Evolutionary conservation across 2,797 vertebrate species (phyloP).

Genomic region (Acipenser ruthenus): DNA sequence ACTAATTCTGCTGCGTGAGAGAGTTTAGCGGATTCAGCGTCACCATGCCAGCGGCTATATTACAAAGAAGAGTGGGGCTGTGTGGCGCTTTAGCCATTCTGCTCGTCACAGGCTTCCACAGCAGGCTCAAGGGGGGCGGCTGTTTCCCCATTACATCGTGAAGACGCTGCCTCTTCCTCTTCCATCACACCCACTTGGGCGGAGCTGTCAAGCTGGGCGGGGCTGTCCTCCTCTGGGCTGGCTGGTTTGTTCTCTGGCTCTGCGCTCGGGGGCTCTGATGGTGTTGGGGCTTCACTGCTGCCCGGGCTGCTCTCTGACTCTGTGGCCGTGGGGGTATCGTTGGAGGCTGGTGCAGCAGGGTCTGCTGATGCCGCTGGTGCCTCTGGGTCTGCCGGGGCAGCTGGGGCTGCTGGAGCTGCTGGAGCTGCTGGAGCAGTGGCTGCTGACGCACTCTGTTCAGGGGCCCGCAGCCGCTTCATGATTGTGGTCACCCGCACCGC

Average conservation of each 20-base stretch:
- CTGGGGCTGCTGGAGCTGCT: slow-evolving; percentile 37
- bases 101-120: slow-evolving; percentile 52
- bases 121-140: slow-evolving; percentile 37
- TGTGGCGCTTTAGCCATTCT: slow-evolving; percentile 57
- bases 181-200: slow-evolving; percentile 33
- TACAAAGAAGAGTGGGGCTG: slow-evolving; percentile 45
- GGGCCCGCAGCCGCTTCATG: slow-evolving; percentile 87
- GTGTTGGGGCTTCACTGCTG: slow-evolving; percentile 33
- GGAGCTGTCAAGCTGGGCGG: slow-evolving; percentile 29
- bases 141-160: slow-evolving; percentile 67
- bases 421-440: slow-evolving; percentile 37
- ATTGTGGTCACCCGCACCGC: slow-evolving; percentile 93
- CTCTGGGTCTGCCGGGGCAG: slow-evolving; percentile 27
- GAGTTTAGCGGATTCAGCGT: slow-evolving; percentile 56
- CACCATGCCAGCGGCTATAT: slow-evolving; percentile 68
- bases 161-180: slow-evolving; percentile 45
- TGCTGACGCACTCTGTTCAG: slow-evolving; percentile 65
- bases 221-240: slow-evolving; percentile 34
- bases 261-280: slow-evolving; percentile 42
- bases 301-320: slow-evolving; percentile 37
- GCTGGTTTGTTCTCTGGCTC: slow-evolving; percentile 33
- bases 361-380: slow-evolving; percentile 25
- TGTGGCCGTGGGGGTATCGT: slow-evolving; percentile 42
- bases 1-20: slow-evolving; percentile 48
- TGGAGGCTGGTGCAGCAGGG: slow-evolving; percentile 31